Percentiles rank a stretch among this genome's conserved stretches.
Evolutionary conservation across 2,113 vertebrate genomes (phyloP).

Genomic region (Rhagologus leucostigma): DNA sequence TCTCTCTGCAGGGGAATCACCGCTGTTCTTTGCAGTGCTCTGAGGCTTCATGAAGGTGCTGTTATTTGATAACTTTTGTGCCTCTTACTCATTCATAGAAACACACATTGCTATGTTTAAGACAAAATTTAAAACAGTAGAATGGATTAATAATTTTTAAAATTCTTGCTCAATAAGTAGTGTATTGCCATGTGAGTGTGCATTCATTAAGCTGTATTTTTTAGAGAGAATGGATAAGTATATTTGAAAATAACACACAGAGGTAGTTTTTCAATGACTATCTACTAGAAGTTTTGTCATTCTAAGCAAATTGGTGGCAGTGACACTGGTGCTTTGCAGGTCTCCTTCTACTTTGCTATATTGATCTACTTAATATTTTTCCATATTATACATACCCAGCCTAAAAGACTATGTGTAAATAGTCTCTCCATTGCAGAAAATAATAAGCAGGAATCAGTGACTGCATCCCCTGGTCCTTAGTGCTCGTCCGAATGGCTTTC

Average conservation of each 20-base stretch:
- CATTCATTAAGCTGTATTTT: neutral
- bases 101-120: neutral
- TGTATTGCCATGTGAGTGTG: rapidly evolving
- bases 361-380: neutral
- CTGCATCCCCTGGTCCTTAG: neutral
- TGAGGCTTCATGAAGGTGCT: neutral
- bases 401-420: neutral
- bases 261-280: neutral
- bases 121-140: neutral
- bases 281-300: neutral
- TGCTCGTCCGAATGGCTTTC: neutral
- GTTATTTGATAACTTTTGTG: neutral
- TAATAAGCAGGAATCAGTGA: neutral
- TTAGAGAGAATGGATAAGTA: neutral
- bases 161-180: neutral
- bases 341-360: neutral
- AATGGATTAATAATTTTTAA: neutral
- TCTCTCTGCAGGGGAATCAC: neutral
- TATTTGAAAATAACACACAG: neutral
- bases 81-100: neutral
- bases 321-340: neutral
- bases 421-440: neutral
- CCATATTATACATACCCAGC: neutral
- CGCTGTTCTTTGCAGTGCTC: neutral
- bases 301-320: neutral